Conservation (phyloP, 2,113 vertebrate genomes). For the Genyomyrus donnyi region DNA sequence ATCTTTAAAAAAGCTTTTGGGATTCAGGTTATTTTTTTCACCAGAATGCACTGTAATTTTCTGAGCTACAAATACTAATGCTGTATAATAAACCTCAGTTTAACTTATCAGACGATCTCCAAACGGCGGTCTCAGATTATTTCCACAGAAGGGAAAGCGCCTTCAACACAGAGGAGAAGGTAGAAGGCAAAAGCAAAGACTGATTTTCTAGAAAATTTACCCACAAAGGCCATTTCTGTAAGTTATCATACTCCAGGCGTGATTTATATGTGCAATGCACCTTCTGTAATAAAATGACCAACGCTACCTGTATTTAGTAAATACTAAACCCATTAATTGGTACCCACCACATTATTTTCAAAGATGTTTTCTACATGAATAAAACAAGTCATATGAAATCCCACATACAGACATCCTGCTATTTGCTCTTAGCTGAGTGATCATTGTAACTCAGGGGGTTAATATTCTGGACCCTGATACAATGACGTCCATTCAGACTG, state of each 20-base stretch:
- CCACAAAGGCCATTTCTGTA: not conserved
- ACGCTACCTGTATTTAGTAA: not conserved
- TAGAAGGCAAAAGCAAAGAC: not conserved
- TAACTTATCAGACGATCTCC: not conserved
- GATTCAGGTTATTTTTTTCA: not conserved
- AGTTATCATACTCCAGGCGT: not conserved
- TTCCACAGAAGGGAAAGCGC: not conserved
- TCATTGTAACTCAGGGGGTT: not conserved
- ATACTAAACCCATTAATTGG: not conserved
- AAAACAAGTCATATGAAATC: not conserved
- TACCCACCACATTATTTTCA: not conserved
- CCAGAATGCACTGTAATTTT: not conserved
- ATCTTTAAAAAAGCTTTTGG: not conserved
- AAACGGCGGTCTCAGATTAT: not conserved
- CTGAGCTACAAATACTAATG: not conserved
- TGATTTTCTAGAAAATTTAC: not conserved
- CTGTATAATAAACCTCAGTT: not conserved
- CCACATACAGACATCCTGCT: conserved; percentile 3
- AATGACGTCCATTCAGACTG: not conserved
- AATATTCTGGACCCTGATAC: not conserved
- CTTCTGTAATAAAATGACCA: not conserved
- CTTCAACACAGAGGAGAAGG: not conserved
- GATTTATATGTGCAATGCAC: not conserved
- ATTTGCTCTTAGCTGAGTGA: not conserved
- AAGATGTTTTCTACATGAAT: not conserved